Percentiles rank a stretch among this genome's conserved stretches.
These are phyloP conservation scores for Phortica okadai DNA, from an alignment of 2,888 invertebrate species.

Conservation along the genomic window DNA sequence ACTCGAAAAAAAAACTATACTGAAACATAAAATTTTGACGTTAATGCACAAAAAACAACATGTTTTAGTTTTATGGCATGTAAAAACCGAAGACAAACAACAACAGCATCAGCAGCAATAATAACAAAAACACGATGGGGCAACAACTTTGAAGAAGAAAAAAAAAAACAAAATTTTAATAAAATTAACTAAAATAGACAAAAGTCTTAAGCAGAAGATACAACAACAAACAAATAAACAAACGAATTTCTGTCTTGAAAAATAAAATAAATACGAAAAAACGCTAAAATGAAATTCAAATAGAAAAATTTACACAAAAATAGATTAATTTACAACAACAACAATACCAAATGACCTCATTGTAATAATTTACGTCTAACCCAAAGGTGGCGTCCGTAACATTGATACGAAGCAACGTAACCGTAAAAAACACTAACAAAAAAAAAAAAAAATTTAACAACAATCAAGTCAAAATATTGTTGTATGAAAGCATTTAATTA, in stretches of 20 bases:
- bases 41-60: constrained; percentile 45
- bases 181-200: constrained; percentile 44
- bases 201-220: background rate
- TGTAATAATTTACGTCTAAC: constrained; percentile 15
- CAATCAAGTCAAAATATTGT: background rate
- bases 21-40: constrained; percentile 56
- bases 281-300: background rate
- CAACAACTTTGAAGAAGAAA: constrained; percentile 38
- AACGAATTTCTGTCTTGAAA: too few species aligned
- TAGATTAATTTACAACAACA: background rate
- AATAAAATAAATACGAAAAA: background rate
- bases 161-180: constrained; percentile 47
- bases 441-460: constrained; percentile 26
- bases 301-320: background rate
- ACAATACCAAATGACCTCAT: constrained; percentile 2
- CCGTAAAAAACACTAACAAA: constrained; percentile 42
- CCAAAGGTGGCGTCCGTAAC: constrained; percentile 41
- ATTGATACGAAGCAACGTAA: constrained; percentile 32
- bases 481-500: constrained; percentile 53
- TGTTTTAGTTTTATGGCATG: constrained; percentile 41
- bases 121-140: constrained; percentile 31
- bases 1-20: constrained; percentile 19
- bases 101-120: background rate
- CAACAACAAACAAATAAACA: constrained; percentile 1
- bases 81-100: background rate